These are phyloP conservation scores for Drosophila teissieri DNA, from an alignment of 1,140 invertebrate genomes.

Conservation along the genomic window DNA sequence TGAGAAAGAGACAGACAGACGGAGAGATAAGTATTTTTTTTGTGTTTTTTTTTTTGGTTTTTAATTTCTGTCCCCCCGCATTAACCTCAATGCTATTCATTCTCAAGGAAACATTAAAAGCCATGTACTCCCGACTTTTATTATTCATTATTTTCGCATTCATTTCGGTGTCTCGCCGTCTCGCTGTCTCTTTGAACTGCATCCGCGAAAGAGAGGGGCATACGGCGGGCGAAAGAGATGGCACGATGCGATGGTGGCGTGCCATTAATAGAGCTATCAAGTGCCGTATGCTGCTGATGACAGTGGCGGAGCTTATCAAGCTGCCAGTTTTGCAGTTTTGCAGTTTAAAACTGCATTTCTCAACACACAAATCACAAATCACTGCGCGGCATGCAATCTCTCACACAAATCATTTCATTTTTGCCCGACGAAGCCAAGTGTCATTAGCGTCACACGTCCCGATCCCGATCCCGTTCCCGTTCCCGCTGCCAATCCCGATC, in stretches of 20 bases:
- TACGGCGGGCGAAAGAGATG: neutral
- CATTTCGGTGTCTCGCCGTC: constrained; percentile 53
- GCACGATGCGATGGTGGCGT: constrained; percentile 24
- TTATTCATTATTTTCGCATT: constrained; percentile 82
- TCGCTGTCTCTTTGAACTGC: constrained; percentile 56
- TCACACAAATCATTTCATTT: constrained; percentile 82
- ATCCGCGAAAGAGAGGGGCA: constrained; percentile 30
- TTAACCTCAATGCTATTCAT: constrained; percentile 44
- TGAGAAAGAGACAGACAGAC: constrained; percentile 7
- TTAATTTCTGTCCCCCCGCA: constrained; percentile 10
- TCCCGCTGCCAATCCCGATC: constrained; percentile 37
- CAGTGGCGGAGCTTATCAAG: constrained; percentile 75
- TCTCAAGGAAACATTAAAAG: constrained; percentile 64
- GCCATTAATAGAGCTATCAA: constrained; percentile 78
- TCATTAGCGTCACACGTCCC: constrained; percentile 79
- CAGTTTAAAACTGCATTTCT: constrained; percentile 83
- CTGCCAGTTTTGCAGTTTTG: constrained; percentile 43
- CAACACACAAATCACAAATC: constrained; percentile 81
- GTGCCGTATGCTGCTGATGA: constrained; percentile 67
- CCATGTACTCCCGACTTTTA: constrained; percentile 80
- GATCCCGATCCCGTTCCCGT: constrained; percentile 53
- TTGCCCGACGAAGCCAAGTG: constrained; percentile 68
- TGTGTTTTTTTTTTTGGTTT: neutral
- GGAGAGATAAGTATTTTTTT: too few relatives aligned
- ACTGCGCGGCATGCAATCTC: constrained; percentile 80